phyloP scores from a whole-genome alignment of 2,113 vertebrate genomes.

The Fulmarus glacialis region DNA sequence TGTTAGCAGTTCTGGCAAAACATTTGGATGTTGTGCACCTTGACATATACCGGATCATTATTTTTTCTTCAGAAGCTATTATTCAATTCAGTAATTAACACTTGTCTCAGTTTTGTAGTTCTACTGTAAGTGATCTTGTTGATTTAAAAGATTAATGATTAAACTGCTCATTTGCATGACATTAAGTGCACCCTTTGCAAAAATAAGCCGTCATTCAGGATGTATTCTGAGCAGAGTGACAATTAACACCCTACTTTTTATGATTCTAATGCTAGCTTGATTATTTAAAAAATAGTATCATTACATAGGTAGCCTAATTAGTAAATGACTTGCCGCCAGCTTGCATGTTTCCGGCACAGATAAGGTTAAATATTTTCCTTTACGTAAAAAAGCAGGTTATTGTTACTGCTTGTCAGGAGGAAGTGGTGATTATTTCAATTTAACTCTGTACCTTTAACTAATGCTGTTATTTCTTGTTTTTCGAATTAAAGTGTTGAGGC shows the following conservation, averaged over 20 bases:
- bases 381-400: background rate
- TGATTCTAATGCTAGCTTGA: background rate
- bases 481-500: background rate
- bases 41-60: background rate
- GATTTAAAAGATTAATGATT: background rate
- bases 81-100: background rate
- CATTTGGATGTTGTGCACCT: background rate
- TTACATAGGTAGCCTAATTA: background rate
- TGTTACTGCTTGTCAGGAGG: background rate
- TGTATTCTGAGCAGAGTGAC: background rate
- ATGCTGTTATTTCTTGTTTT: constrained; percentile 46
- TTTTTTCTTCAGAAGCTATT: background rate
- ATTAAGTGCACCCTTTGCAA: background rate
- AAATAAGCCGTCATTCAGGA: background rate
- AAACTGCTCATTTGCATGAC: background rate
- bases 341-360: background rate
- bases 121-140: background rate
- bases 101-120: background rate
- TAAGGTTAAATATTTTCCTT: background rate
- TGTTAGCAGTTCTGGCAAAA: background rate
- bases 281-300: background rate
- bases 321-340: background rate
- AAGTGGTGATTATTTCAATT: constrained; percentile 39
- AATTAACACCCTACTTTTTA: background rate
- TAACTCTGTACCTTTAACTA: background rate